Base-by-base conservation (phyloP, 2,113 vertebrate species). In the Petrocephalus zakoni region DNA sequence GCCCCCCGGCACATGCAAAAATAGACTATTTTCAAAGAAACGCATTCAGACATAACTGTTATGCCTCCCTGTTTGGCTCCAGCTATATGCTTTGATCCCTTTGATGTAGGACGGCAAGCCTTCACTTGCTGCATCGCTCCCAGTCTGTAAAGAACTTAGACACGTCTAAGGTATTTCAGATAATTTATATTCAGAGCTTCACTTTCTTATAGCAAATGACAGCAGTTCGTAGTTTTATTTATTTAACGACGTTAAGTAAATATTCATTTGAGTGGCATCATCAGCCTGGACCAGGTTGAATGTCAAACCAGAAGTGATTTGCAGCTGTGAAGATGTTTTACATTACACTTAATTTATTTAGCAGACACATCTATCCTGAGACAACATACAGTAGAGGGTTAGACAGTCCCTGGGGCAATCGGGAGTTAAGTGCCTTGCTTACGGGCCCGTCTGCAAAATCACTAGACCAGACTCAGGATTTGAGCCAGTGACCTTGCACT, bases 51-150 rank as follows among this genome's bases (percentile, higher is more conserved):
- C n/a, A 86, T 72, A 85, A 68, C 84, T 78, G 46, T 11, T 86
- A 75, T 19, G 49, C 81, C 21, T 22, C 72, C 49, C 49, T 68
- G n/a, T 51, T 85, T 51, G 64, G 52, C 72, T 42, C 42, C 13
- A 25, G 25, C 49, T 55, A 34, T 85, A 17, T 75, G 51, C 83
- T 86, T 53, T 89, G 25, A 51, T 75, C 47, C 88, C 42, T 89
- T 89, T 89, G 83, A 89, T 86, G 56, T 42, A 7, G 56, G 19
- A 86, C 19, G 51, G 56, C 89, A 87, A 84, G 88, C 88, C 34
- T 21, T 61, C 10, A 89, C 72, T 89, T 88, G 86, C 53, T 88
- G 22, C 42, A 21, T 4, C 55, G 19, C 25, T 85, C 55, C 61
- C 52, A 29, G 82, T 75, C 34, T 46, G 29, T 42, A 61, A 64